A percentile compares a stretch with the other conserved stretches of the same genome.
phyloP scores from a whole-genome alignment of 2,888 invertebrate genomes.

The Microdon myrmicae region DNA sequence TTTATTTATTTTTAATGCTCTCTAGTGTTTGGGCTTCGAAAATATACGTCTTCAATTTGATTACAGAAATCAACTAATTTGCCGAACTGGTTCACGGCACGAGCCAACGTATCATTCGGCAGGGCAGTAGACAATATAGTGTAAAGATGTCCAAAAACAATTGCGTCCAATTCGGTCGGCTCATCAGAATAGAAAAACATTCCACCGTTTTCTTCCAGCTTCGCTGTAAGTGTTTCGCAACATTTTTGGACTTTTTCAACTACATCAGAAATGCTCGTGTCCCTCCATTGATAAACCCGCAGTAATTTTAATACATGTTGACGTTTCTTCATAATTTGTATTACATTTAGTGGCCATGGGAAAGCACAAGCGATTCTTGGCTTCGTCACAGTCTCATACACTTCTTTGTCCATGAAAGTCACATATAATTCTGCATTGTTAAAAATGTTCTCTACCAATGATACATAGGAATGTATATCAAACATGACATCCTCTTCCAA shows the following conservation, averaged over 20 bases:
- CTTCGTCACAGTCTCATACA: slow-evolving; percentile 83
- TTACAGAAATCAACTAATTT: slow-evolving; percentile 84
- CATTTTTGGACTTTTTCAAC: slow-evolving; percentile 78
- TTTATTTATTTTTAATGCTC: slow-evolving; percentile 3
- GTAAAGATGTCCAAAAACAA: slow-evolving; percentile 97
- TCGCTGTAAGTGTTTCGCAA: slow-evolving; percentile 86
- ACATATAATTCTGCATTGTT: slow-evolving; percentile 90
- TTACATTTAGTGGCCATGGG: slow-evolving; percentile 89
- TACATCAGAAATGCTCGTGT: slow-evolving; percentile 82
- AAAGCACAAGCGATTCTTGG: slow-evolving; percentile 88
- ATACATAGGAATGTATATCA: slow-evolving; percentile 94
- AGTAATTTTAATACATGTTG: slow-evolving; percentile 76
- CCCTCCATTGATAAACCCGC: slow-evolving; percentile 83
- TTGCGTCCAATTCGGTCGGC: slow-evolving; percentile 94
- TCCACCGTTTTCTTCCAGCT: slow-evolving; percentile 81
- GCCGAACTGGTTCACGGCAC: slow-evolving; percentile 80
- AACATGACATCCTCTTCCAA: slow-evolving; percentile 81
- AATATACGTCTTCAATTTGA: slow-evolving; percentile 85
- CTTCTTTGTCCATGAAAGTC: slow-evolving; percentile 85
- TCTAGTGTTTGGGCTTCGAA: too few species aligned
- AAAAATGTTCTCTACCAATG: slow-evolving; percentile 87
- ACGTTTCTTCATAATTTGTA: slow-evolving; percentile 83
- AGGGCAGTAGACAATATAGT: slow-evolving; percentile 90
- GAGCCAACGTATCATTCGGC: slow-evolving; percentile 83
- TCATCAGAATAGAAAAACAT: slow-evolving; percentile 80